Percentiles rank a stretch among this genome's conserved stretches.
phyloP scores from a whole-genome alignment of 2,113 vertebrate genomes.

The Brachypodius melanocephalos region DNA sequence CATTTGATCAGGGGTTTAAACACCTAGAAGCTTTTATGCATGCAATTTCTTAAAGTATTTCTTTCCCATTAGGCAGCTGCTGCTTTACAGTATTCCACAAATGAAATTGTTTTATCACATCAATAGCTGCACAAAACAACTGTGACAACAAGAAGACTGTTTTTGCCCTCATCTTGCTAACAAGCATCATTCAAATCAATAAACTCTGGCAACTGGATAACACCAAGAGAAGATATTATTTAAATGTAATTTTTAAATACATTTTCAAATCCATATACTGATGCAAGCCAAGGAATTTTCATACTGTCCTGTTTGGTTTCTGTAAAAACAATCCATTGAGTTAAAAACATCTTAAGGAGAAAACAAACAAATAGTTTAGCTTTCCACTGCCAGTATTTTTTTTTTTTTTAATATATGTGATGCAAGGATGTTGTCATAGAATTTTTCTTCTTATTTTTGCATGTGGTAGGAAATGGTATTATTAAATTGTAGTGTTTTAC shows the following conservation, averaged over 20 bases:
- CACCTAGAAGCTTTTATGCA: slow-evolving; percentile 66
- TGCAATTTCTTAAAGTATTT: slow-evolving; percentile 74
- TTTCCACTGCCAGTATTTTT: not conserved
- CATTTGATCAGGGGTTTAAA: slow-evolving; percentile 70
- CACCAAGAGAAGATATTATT: not conserved
- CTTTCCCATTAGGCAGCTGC: slow-evolving; percentile 69
- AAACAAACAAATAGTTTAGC: not conserved
- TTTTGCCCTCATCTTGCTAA: slow-evolving; percentile 15
- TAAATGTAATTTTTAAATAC: slow-evolving; percentile 8
- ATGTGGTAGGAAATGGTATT: not conserved
- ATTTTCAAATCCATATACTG: not conserved
- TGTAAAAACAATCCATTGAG: not conserved
- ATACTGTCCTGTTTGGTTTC: not conserved
- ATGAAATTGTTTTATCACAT: slow-evolving; percentile 65
- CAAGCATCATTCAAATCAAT: slow-evolving; percentile 53
- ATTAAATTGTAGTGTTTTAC: not conserved
- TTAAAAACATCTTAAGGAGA: not conserved
- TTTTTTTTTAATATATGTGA: not conserved
- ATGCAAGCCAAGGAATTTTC: not conserved
- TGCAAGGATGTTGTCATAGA: not conserved
- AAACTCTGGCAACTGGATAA: slow-evolving; percentile 14
- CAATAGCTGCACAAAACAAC: slow-evolving; percentile 64
- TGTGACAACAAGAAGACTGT: slow-evolving; percentile 42
- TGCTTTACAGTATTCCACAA: slow-evolving; percentile 42
- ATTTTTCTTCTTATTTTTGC: not conserved